Conservation (phyloP, 2,113 vertebrate species). For the Carlito syrichta region DNA sequence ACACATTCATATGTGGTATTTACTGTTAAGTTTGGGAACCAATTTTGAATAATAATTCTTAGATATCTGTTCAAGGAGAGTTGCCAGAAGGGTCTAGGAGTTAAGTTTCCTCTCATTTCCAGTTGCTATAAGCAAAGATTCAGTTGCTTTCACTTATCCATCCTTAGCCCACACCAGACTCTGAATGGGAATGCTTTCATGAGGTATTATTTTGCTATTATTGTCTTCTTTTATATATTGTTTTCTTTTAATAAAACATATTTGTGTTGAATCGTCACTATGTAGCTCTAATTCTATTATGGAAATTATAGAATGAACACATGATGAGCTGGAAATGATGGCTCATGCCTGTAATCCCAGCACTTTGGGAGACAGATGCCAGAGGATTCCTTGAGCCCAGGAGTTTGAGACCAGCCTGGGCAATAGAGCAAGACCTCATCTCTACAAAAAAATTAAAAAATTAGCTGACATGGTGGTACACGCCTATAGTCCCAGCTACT, state of each 20-base stretch:
- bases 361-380: too few species aligned
- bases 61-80: not conserved
- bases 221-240: not conserved
- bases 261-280: not conserved
- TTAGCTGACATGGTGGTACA: too few species aligned
- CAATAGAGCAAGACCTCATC: too few species aligned
- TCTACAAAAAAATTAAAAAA: too few species aligned
- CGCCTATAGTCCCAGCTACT: too few species aligned
- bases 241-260: not conserved
- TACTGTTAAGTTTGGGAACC: not conserved
- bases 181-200: not conserved
- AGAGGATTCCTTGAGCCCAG: too few species aligned
- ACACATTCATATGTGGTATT: not conserved
- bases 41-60: conserved; percentile 22
- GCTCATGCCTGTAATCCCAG: too few species aligned
- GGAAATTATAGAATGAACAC: not conserved
- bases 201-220: not conserved
- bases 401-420: too few species aligned
- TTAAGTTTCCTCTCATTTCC: conserved; percentile 33
- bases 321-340: too few species aligned
- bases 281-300: not conserved
- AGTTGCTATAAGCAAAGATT: not conserved
- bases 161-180: not conserved
- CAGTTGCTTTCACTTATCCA: not conserved
- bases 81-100: conserved; percentile 12